Evolutionary conservation across 2,113 vertebrate species (phyloP).

Genomic region (Spilogale gracilis): DNA sequence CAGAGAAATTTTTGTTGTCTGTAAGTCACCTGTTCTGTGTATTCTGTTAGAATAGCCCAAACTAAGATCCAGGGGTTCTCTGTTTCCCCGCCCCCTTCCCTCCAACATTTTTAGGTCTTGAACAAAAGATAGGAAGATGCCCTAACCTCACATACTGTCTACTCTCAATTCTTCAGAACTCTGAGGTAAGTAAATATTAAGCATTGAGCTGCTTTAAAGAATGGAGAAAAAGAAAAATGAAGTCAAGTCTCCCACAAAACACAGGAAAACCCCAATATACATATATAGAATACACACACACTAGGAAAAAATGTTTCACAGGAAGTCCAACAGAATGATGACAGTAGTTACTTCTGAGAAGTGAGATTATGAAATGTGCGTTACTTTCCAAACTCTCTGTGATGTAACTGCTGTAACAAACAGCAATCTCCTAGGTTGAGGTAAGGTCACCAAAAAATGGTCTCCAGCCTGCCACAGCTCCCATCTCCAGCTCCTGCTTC

Average conservation of each 20-base stretch:
- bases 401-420: not conserved
- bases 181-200: not conserved
- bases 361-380: not conserved
- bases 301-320: not conserved
- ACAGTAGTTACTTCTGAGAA: not conserved
- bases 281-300: not conserved
- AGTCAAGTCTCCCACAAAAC: constrained; percentile 3
- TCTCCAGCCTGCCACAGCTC: not conserved
- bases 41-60: not conserved
- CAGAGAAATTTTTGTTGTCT: not conserved
- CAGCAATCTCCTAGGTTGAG: not conserved
- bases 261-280: not conserved
- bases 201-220: not conserved
- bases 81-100: not conserved
- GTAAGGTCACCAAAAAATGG: not conserved
- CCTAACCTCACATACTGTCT: not conserved
- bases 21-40: not conserved
- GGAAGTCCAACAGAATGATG: not conserved
- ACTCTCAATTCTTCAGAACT: not conserved
- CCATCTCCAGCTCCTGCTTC: not conserved
- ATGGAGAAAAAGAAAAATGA: not conserved
- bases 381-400: not conserved
- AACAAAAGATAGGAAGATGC: not conserved
- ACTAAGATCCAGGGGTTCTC: not conserved
- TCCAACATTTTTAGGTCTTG: not conserved